phyloP scores from a whole-genome alignment of 64 coral and sea anemone genomes.

The Dendrophyllia cribrosa region DNA sequence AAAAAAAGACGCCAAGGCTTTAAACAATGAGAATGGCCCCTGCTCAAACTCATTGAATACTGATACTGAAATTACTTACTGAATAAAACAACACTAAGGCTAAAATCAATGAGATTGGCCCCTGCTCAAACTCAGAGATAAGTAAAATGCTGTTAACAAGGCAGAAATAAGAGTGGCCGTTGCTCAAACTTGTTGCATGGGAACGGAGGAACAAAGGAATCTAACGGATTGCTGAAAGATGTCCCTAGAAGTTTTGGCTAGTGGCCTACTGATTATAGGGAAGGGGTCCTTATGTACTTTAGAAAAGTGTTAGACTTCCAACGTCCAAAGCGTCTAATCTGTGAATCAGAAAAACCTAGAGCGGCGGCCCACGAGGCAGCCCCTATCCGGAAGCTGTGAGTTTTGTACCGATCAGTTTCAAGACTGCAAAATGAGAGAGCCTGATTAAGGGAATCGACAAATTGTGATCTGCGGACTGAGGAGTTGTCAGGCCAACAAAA shows the following conservation, averaged over 20 bases:
- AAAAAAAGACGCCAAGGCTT: not conserved
- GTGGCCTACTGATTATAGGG: not conserved
- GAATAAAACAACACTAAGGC: not conserved
- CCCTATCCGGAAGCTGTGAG: slow-evolving; percentile 30
- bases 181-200: not conserved
- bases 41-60: not conserved
- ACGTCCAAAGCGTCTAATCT: not conserved
- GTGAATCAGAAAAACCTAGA: not conserved
- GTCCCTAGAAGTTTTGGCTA: not conserved
- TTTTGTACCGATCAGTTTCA: slow-evolving; percentile 1
- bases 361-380: slow-evolving; percentile 6
- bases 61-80: not conserved
- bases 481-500: not conserved
- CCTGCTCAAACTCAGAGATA: not conserved
- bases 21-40: not conserved
- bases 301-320: slow-evolving; percentile 28
- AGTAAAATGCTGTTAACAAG: not conserved
- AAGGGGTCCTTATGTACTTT: slow-evolving; percentile 3
- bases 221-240: not conserved
- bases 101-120: not conserved
- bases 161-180: not conserved
- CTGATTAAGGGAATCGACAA: not conserved
- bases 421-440: not conserved
- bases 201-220: not conserved
- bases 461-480: not conserved